Evolutionary conservation across 2,888 invertebrate species (phyloP).

Genomic region (Tipula vernalis): DNA sequence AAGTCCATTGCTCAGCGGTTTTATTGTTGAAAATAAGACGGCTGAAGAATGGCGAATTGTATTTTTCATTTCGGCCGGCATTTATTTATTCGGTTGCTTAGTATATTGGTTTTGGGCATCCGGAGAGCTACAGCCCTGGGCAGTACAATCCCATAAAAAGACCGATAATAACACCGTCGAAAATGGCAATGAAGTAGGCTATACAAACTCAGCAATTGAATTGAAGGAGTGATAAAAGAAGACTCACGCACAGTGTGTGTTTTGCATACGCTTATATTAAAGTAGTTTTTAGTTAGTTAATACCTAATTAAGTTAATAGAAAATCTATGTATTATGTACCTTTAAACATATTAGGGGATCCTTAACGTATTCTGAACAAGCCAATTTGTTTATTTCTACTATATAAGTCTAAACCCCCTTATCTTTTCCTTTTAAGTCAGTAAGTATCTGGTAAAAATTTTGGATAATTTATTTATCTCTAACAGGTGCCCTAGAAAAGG

Average conservation of each 20-base stretch:
- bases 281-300: not conserved
- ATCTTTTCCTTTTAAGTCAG: no score
- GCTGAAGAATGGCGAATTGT: conserved; percentile 73
- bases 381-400: no score
- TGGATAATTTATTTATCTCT: no score
- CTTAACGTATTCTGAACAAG: no score
- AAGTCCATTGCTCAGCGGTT: conserved; percentile 72
- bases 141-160: conserved; percentile 31
- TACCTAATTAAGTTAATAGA: not conserved
- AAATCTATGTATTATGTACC: not conserved
- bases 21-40: conserved; percentile 59
- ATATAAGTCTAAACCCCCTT: no score
- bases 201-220: conserved; percentile 31
- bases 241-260: not conserved
- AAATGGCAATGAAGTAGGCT: conserved; percentile 19
- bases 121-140: conserved; percentile 76
- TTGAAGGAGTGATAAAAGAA: conserved; percentile 25
- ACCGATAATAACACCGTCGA: not conserved
- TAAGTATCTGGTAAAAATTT: no score
- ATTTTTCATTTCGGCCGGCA: conserved; percentile 70
- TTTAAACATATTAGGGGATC: no score
- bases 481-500: no score
- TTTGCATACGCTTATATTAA: not conserved
- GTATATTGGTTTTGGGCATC: conserved; percentile 73
- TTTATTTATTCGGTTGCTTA: conserved; percentile 73